A percentile compares a stretch with the other conserved stretches of the same genome.
phyloP scores from a whole-genome alignment of 2,113 vertebrate species.

The Lutjanus erythropterus region DNA sequence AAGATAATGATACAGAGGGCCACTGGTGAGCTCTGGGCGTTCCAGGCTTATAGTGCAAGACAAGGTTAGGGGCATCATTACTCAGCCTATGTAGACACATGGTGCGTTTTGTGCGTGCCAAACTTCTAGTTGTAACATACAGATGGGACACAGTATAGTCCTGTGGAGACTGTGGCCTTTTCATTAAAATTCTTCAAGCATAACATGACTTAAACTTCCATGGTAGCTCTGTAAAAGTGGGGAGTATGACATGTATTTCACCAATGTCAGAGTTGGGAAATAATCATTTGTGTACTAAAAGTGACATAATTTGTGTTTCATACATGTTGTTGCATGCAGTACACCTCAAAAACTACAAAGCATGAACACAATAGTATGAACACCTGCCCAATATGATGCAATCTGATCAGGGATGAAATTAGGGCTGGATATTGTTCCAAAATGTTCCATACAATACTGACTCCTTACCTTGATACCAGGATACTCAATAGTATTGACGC shows the following conservation, averaged over 20 bases:
- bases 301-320: neutral
- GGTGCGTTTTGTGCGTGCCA: slow-evolving; percentile 27
- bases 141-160: neutral
- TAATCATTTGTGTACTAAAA: neutral
- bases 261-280: neutral
- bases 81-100: neutral
- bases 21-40: slow-evolving; percentile 40
- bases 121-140: slow-evolving; percentile 23
- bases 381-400: neutral
- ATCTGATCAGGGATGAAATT: too few species aligned
- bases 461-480: too few species aligned
- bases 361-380: neutral
- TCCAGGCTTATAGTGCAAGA: slow-evolving; percentile 37
- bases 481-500: too few species aligned
- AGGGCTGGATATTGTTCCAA: too few species aligned
- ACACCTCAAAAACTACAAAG: neutral
- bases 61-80: slow-evolving; percentile 60
- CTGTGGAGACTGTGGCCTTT: neutral
- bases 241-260: neutral
- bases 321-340: neutral
- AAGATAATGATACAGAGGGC: slow-evolving; percentile 72
- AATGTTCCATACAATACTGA: too few species aligned
- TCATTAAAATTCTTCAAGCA: neutral
- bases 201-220: neutral
- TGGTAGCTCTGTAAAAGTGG: neutral